Base-by-base conservation (phyloP, 2,113 vertebrate genomes). In the Psittacula cyanocephala region DNA sequence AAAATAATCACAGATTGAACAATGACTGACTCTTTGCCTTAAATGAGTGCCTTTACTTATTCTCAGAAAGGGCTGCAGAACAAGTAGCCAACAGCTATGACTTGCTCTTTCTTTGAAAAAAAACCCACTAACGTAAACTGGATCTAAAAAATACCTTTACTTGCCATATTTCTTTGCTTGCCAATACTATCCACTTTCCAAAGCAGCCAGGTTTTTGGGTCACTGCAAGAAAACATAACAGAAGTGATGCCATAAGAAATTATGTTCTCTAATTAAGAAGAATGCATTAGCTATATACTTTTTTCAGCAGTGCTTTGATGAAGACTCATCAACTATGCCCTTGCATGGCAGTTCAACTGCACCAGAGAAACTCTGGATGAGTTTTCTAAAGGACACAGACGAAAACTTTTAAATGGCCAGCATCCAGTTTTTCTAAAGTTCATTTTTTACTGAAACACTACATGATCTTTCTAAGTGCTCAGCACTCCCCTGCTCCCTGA, bases 191-290 rank as follows among this genome's bases (percentile, higher is more conserved):
- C 86, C 74, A 74, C 43, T 94, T 96, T 92, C 92, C 94, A 96
- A 96, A 96, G 93, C 95, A 95, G 89, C 60, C 89, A 88, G 87
- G 85, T 49, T 85, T 97, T 93, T 69, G 81, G 85, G 53, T 88
- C 72, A 95, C 81, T 93, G 93, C 49, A 95, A 94, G 91, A 93
- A 96, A 96, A 97, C 91, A 72, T 43, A 96, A 84, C 83, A 96
- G 70, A 93, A 79, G 81, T 89, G 86, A 96, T 85, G 77, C 92
- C 88, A 86, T 82, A 68, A 46, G 91, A 94, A 97, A 93, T 0
- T 1, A 77, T 7, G 39, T 33, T 91, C 47, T 87, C 63, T 87
- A 76, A 88, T 88, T 69, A 74, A 67, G 63, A 86, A 70, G 47
- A 93, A 88, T 11, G 25, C 71, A 62, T 74, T 70, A 74, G 55